These are phyloP conservation scores for Hermetia illucens DNA, from an alignment of 1,140 invertebrate species.

Conservation along the genomic window DNA sequence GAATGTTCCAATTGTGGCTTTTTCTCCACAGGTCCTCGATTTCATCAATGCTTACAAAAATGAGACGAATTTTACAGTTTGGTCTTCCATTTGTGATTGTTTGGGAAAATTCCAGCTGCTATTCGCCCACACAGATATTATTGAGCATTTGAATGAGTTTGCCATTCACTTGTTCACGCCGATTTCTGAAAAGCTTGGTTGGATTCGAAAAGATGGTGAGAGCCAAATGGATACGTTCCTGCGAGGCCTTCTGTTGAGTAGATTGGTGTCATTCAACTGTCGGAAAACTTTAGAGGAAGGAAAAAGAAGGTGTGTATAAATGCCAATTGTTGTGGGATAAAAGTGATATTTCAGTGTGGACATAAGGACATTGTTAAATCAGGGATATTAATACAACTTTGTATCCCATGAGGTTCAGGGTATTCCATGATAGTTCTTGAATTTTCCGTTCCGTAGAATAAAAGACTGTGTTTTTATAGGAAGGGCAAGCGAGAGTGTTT, in stretches of 20 bases:
- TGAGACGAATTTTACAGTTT: conserved; percentile 88
- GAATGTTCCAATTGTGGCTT: not conserved
- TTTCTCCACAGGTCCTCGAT: conserved; percentile 29
- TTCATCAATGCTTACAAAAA: conserved; percentile 62
- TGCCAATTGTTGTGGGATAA: no score
- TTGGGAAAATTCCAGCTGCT: conserved; percentile 61
- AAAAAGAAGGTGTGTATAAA: conserved; percentile 39
- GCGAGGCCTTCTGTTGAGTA: conserved; percentile 63
- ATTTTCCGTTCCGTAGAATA: no score
- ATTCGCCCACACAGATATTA: conserved; percentile 60
- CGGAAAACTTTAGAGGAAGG: conserved; percentile 61
- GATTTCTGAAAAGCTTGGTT: conserved; percentile 58
- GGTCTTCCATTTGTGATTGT: conserved; percentile 69
- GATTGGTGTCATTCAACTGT: conserved; percentile 70
- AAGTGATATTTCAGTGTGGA: no score
- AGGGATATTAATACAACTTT: no score
- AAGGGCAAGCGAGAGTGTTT: no score
- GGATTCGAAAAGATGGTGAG: conserved; percentile 58
- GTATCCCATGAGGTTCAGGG: no score
- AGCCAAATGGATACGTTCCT: conserved; percentile 74
- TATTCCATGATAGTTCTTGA: not conserved
- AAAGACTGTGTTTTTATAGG: no score
- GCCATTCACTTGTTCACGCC: conserved; percentile 51
- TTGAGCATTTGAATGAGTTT: conserved; percentile 58
- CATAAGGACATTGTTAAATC: no score